Evolutionary conservation across 2,797 vertebrate genomes (phyloP).

Genomic region (Anguilla anguilla): DNA sequence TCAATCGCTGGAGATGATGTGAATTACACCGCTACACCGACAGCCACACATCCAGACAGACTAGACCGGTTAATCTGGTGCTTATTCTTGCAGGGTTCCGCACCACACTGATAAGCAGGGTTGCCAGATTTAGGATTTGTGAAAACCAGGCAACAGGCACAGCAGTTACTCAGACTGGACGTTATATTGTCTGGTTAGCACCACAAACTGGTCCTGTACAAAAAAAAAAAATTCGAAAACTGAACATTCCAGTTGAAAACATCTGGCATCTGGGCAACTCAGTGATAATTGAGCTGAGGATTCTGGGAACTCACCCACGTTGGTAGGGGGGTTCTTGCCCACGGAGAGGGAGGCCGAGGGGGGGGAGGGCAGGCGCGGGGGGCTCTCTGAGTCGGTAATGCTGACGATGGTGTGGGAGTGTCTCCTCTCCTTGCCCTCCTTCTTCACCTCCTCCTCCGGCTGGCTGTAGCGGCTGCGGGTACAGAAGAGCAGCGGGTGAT

Average conservation of each 20-base stretch:
- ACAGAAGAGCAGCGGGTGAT: background rate
- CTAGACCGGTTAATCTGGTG: background rate
- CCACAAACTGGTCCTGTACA: too few relatives aligned
- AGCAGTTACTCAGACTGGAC: too few relatives aligned
- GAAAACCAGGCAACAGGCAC: too few relatives aligned
- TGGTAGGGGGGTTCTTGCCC: constrained; percentile 83
- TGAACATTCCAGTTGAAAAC: too few relatives aligned
- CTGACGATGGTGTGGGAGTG: constrained; percentile 86
- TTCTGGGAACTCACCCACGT: constrained; percentile 81
- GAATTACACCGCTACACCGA: background rate
- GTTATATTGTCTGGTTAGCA: too few relatives aligned
- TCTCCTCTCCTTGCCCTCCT: constrained; percentile 82
- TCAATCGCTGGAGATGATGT: background rate
- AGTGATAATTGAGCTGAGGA: background rate
- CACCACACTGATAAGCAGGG: too few relatives aligned
- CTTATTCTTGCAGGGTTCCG: too few relatives aligned
- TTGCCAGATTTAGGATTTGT: too few relatives aligned
- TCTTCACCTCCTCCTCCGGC: constrained; percentile 77
- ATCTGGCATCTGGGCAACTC: too few relatives aligned
- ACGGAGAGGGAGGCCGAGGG: constrained; percentile 75
- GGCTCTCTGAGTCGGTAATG: constrained; percentile 82
- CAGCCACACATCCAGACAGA: background rate
- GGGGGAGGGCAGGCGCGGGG: constrained; percentile 87
- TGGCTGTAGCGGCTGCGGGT: constrained; percentile 79
- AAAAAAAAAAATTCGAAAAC: too few relatives aligned